phyloP scores from a whole-genome alignment of 2,797 vertebrate species.

The Octomys mimax region DNA sequence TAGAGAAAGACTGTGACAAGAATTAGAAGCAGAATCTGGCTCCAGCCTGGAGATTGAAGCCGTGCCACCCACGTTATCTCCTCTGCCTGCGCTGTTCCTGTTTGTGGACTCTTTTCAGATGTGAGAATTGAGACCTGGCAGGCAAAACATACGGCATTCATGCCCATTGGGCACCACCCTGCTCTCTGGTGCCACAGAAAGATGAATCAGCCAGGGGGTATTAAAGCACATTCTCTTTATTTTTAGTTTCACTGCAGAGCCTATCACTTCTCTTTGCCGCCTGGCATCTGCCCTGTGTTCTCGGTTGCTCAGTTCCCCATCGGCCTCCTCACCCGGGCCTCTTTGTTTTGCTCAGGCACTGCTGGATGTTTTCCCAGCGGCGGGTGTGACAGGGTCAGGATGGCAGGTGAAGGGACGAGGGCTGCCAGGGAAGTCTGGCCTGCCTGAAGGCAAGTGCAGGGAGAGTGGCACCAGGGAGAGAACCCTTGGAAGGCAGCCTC shows the following conservation, averaged over 20 bases:
- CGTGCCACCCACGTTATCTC: constrained; percentile 54
- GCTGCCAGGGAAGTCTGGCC: constrained; percentile 57
- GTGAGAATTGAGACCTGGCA: constrained; percentile 59
- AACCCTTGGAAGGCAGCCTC: constrained; percentile 55
- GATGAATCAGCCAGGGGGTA: constrained; percentile 52
- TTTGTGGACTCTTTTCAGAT: constrained; percentile 66
- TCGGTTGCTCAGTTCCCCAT: constrained; percentile 57
- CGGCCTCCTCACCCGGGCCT: constrained; percentile 46
- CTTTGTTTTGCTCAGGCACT: constrained; percentile 40
- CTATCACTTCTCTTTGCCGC: constrained; percentile 66
- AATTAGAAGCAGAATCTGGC: constrained; percentile 69
- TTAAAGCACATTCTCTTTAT: constrained; percentile 73
- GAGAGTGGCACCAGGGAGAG: constrained; percentile 48
- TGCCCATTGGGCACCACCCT: constrained; percentile 37
- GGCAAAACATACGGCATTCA: constrained; percentile 70
- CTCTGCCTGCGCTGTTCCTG: constrained; percentile 71
- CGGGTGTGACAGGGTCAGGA: constrained; percentile 66
- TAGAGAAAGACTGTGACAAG: constrained; percentile 55
- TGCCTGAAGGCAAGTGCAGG: constrained; percentile 33
- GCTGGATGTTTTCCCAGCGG: constrained; percentile 78
- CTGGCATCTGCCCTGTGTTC: constrained; percentile 73
- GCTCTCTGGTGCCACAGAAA: constrained; percentile 69
- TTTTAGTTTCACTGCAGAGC: constrained; percentile 78
- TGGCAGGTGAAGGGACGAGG: constrained; percentile 63
- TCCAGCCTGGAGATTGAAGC: constrained; percentile 68